phyloP scores from a whole-genome alignment of 2,113 vertebrate genomes.

The Eclectus roratus region DNA sequence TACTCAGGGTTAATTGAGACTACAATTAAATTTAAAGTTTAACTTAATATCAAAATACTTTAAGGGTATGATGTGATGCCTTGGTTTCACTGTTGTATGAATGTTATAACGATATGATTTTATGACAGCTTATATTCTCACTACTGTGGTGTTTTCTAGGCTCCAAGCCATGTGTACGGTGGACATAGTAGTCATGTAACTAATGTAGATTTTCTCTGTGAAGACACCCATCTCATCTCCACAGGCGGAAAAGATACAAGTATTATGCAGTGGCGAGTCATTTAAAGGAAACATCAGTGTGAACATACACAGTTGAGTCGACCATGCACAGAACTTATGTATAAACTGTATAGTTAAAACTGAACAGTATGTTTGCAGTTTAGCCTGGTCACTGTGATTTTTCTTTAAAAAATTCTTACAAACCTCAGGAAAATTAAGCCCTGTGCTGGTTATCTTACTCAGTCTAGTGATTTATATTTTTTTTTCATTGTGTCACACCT shows the following conservation, averaged over 20 bases:
- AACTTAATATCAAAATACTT: not conserved
- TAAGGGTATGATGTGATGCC: not conserved
- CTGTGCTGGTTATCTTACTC: slow-evolving; percentile 70
- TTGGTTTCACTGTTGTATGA: not conserved
- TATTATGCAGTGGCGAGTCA: slow-evolving; percentile 96
- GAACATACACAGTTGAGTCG: slow-evolving; percentile 19
- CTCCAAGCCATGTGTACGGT: slow-evolving; percentile 89
- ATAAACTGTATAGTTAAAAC: slow-evolving; percentile 60
- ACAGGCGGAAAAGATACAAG: slow-evolving; percentile 97
- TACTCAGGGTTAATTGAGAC: not conserved
- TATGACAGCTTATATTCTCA: not conserved
- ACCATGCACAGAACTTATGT: slow-evolving; percentile 23
- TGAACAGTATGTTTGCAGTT: slow-evolving; percentile 60
- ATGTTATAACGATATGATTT: not conserved
- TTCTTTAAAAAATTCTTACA: slow-evolving; percentile 79
- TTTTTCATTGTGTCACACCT: slow-evolving; percentile 34
- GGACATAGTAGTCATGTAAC: slow-evolving; percentile 98
- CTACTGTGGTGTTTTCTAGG: slow-evolving; percentile 71
- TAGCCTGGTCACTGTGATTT: slow-evolving; percentile 79
- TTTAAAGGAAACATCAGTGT: slow-evolving; percentile 72
- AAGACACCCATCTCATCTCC: slow-evolving; percentile 94
- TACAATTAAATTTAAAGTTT: not conserved
- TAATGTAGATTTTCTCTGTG: slow-evolving; percentile 91
- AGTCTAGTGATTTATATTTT: slow-evolving; percentile 38
- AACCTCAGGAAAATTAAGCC: slow-evolving; percentile 89